Evolutionary conservation across 2,797 vertebrate genomes (phyloP), one percentile per base, ranked within the genome.

Genomic region (Danio albolineatus): DNA sequence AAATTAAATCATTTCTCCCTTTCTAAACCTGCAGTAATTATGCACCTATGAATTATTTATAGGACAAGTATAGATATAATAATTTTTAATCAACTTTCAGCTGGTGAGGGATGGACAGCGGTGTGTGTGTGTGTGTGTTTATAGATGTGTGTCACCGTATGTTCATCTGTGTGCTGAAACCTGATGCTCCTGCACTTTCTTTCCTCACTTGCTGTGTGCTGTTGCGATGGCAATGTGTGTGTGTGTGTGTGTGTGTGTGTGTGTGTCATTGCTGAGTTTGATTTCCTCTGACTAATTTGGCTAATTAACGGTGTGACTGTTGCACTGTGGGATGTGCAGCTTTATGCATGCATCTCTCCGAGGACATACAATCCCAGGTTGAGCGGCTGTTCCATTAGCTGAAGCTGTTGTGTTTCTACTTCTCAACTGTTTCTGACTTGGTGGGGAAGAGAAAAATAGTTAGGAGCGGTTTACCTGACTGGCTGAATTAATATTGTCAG

Each of bases 31-130:
- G 71, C 73, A 76, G 83, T 87, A 87, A 87, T 89, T 89, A 88
- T 81, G 79, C 82, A 84, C 66, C 71, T 71, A 84, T 85, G 83
- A 84, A 87, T 87, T 84, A 87, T 88, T 85, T 86, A 87, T 87
- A 78, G 82, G 71, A 82, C 71, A 70, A 85, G 82, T 61, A 73
- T 73, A 75, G 84, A 83, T 87, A 89, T 85, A 84, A 87, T 87
- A 79, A 85, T 86, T 85, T 85, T 87, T 85, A 89, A 86, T 86
- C 83, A 87, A 85, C 79, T 80, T 83, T 85, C 71, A 82, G 69
- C 73, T 49, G 28, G 48, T 57, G 41, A 80, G 38, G 76, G 76
- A 83, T 76, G 80, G 81, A 80, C 81, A 83, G 73, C 67, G 61
- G 54, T 36, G 70, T 36, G 49, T 79, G 19, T 64, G 72, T 82